A percentile compares a stretch with the other conserved stretches of the same genome.
Conservation (phyloP, 2,113 vertebrate species). For the Dipodomys ordii region DNA sequence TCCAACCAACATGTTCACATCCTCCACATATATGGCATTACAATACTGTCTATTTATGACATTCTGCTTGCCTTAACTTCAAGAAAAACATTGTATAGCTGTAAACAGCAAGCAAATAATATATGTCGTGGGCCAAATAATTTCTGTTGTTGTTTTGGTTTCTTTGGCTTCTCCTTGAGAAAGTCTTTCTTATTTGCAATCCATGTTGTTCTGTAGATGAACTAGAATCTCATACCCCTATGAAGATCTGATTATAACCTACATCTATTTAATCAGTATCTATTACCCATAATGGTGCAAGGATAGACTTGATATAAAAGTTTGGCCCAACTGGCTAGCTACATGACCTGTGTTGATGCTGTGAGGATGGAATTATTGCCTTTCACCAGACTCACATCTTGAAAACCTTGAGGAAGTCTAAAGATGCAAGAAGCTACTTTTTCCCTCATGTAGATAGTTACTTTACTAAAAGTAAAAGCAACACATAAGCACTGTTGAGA, state of each 20-base stretch:
- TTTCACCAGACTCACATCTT: background rate
- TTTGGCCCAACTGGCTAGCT: background rate
- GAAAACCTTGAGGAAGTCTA: background rate
- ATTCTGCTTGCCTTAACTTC: slow-evolving; percentile 5
- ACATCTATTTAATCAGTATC: background rate
- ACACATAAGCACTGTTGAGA: background rate
- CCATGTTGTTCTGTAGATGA: background rate
- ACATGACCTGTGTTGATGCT: background rate
- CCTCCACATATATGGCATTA: background rate
- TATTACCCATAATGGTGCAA: background rate
- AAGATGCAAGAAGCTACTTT: background rate
- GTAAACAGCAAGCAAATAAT: background rate
- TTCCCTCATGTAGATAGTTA: background rate
- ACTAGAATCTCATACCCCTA: background rate
- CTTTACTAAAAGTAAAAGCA: background rate
- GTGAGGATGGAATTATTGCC: background rate
- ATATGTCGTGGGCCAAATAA: background rate
- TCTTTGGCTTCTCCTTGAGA: background rate
- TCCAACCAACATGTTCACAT: background rate
- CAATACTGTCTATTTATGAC: background rate
- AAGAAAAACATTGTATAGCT: background rate
- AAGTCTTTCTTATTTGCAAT: background rate
- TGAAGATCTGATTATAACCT: background rate
- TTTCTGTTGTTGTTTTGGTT: background rate
- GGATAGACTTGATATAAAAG: background rate